These are phyloP conservation scores for Sturnira hondurensis DNA, from an alignment of 2,113 vertebrate species.

Conservation along the genomic window DNA sequence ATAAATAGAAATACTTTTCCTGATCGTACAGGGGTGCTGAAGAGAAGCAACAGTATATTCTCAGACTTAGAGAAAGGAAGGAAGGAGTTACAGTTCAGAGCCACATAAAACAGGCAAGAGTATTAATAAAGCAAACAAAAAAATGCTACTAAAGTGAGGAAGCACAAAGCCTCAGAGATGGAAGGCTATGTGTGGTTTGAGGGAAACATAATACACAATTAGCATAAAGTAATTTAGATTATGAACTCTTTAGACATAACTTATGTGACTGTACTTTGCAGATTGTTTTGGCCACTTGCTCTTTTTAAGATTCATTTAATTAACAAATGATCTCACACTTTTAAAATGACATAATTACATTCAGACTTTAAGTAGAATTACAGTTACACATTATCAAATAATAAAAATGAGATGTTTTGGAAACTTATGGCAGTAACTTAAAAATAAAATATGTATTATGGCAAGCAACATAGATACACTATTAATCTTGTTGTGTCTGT, in stretches of 20 bases:
- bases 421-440: conserved; percentile 43
- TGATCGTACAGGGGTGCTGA: neutral
- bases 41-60: neutral
- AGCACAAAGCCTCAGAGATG: neutral
- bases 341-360: neutral
- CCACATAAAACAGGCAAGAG: neutral
- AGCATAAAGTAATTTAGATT: neutral
- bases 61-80: neutral
- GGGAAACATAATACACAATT: neutral
- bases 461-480: conserved; percentile 18
- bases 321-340: neutral
- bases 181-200: neutral
- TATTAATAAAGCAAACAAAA: neutral
- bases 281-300: neutral
- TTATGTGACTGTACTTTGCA: neutral
- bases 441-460: conserved; percentile 23
- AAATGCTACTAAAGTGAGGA: neutral
- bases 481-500: conserved; percentile 20
- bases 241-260: neutral
- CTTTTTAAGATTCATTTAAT: neutral
- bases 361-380: conserved; percentile 8
- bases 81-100: neutral
- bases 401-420: conserved; percentile 36
- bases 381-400: conserved; percentile 29
- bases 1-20: neutral